These are phyloP conservation scores for Glareola pratincola DNA, from an alignment of 2,113 vertebrate genomes.

Conservation along the genomic window DNA sequence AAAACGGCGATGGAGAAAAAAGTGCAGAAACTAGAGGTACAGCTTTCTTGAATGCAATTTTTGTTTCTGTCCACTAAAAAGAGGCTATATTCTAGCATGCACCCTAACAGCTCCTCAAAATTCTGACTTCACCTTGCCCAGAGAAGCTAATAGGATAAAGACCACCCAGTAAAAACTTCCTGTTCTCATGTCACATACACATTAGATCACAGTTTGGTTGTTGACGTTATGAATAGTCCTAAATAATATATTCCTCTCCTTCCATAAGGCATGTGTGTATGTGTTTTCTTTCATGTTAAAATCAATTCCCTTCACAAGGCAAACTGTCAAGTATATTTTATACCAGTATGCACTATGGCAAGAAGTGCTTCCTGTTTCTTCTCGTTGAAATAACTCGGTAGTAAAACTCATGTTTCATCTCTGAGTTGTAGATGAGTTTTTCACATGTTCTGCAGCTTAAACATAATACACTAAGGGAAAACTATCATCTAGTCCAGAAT, in stretches of 20 bases:
- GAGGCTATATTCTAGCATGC: background rate
- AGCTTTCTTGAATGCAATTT: background rate
- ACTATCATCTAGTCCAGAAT: background rate
- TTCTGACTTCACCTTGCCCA: background rate
- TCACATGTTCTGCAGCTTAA: background rate
- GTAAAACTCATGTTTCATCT: background rate
- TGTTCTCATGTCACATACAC: background rate
- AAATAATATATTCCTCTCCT: background rate
- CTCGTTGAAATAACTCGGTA: background rate
- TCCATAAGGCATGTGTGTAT: background rate
- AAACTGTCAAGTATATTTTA: background rate
- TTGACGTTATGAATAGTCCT: background rate
- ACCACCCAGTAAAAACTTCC: background rate
- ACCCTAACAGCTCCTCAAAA: background rate
- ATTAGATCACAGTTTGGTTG: background rate
- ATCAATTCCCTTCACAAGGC: background rate
- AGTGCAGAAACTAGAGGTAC: constrained; percentile 90
- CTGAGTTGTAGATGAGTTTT: background rate
- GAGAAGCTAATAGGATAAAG: background rate
- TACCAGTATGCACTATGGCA: background rate
- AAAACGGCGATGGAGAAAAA: constrained; percentile 85
- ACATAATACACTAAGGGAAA: accelerated
- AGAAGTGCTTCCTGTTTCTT: background rate
- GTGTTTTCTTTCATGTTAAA: background rate
- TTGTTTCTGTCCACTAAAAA: background rate